Percentiles rank a stretch among this genome's conserved stretches.
phyloP scores from a whole-genome alignment of 1,140 invertebrate species.

The Drosophila kanapiae region DNA sequence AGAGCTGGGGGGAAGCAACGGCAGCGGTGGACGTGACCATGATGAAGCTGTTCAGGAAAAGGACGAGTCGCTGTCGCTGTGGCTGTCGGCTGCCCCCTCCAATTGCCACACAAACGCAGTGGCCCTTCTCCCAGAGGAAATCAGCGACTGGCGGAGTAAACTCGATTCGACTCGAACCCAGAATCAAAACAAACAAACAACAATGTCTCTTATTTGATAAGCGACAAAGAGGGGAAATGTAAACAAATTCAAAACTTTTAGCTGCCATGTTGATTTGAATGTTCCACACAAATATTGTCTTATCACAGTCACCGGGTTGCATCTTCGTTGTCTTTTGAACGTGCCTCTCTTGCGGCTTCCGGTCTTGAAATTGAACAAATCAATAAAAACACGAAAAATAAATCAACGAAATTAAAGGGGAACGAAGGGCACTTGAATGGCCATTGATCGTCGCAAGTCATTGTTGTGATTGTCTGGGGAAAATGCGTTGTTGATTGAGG shows the following conservation, averaged over 20 bases:
- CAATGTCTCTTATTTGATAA: constrained; percentile 46
- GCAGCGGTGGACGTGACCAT: constrained; percentile 46
- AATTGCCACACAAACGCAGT: constrained; percentile 2
- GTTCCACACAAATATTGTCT: constrained; percentile 33
- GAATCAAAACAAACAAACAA: constrained; percentile 78
- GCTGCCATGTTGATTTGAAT: constrained; percentile 52
- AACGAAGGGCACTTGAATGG: constrained; percentile 50
- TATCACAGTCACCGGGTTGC: constrained; percentile 40
- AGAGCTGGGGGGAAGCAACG: constrained; percentile 23
- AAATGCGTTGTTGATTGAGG: constrained; percentile 21
- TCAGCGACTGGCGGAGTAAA: constrained; percentile 63
- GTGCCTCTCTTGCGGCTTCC: constrained; percentile 71
- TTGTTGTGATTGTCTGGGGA: constrained; percentile 28
- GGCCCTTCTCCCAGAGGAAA: constrained; percentile 67
- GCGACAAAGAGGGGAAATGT: constrained; percentile 47
- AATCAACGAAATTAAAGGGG: constrained; percentile 18
- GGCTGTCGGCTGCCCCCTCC: constrained; percentile 9
- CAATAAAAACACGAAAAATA: constrained; percentile 56
- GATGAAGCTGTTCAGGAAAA: constrained; percentile 65
- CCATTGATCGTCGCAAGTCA: constrained; percentile 62
- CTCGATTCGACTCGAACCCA: constrained; percentile 47
- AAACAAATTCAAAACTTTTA: constrained; percentile 35
- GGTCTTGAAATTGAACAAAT: constrained; percentile 67
- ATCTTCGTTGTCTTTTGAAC: constrained; percentile 60
- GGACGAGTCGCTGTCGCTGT: constrained; percentile 50